These are phyloP conservation scores for Pyrrhosoma nymphula DNA, from an alignment of 2,888 invertebrate genomes.

Conservation along the genomic window DNA sequence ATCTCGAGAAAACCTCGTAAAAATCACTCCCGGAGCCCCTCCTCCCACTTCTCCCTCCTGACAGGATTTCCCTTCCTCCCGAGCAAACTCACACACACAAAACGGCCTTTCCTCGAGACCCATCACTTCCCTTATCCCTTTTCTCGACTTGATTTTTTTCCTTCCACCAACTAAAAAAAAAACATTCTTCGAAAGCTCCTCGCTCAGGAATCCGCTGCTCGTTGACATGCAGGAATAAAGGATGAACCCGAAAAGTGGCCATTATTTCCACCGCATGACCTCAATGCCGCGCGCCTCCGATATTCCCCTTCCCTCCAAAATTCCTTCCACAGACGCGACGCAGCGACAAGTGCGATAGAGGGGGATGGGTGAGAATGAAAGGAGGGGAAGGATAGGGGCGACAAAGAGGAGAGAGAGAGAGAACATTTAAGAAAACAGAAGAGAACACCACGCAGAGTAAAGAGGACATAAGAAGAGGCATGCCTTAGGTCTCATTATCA, in stretches of 20 bases:
- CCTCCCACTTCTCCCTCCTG: neutral
- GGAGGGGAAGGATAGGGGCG: neutral
- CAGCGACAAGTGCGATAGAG: neutral
- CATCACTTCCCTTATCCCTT: neutral
- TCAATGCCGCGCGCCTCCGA: neutral
- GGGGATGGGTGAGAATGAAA: neutral
- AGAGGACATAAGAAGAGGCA: neutral
- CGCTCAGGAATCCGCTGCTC: neutral
- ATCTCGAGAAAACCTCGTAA: conserved; percentile 13
- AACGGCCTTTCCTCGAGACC: neutral
- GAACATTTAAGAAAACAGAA: conserved; percentile 29
- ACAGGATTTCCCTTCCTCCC: neutral
- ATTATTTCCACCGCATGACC: conserved; percentile 58
- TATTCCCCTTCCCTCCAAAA: neutral
- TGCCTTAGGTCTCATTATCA: too few species aligned
- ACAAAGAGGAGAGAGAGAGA: neutral
- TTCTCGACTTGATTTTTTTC: neutral
- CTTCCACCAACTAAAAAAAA: neutral
- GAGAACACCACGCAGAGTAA: neutral
- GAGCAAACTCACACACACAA: neutral
- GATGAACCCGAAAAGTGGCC: conserved; percentile 52
- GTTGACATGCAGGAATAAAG: conserved; percentile 42
- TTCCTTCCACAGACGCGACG: neutral
- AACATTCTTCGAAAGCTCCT: neutral
- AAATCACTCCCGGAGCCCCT: neutral